Evolutionary conservation across 2,797 vertebrate species (phyloP).

Genomic region (Psittacula derbiana): DNA sequence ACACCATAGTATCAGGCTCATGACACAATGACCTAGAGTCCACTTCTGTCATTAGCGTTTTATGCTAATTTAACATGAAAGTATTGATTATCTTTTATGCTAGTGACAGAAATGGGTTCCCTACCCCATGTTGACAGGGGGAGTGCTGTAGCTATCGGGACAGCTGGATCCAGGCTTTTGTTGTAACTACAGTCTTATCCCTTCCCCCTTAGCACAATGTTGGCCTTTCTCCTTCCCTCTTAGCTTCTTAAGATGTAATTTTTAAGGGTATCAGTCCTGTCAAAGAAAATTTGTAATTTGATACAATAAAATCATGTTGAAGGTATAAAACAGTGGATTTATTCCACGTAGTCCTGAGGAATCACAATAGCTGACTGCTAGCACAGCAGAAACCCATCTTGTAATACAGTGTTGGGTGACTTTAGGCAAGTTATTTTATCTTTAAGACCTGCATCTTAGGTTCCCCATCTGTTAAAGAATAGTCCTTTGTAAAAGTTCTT

Average conservation of each 20-base stretch:
- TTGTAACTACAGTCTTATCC: not conserved
- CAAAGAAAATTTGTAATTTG: not conserved
- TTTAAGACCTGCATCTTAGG: not conserved
- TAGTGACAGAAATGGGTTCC: not conserved
- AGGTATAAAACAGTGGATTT: not conserved
- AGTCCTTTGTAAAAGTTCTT: not conserved
- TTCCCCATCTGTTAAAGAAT: not conserved
- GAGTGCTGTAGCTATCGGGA: not conserved
- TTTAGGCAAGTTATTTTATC: not conserved
- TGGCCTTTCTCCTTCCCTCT: not conserved
- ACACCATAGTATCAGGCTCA: accelerated
- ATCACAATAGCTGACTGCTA: not conserved
- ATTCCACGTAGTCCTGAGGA: not conserved
- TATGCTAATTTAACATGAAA: not conserved
- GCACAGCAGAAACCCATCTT: not conserved
- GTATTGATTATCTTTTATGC: not conserved
- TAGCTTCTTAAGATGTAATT: not conserved
- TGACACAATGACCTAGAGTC: not conserved
- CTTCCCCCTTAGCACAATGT: not conserved
- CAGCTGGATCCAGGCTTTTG: not conserved
- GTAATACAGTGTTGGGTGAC: not conserved
- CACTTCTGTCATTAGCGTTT: not conserved
- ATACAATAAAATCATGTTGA: not conserved
- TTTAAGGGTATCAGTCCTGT: not conserved
- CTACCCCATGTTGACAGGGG: not conserved